Evolutionary conservation across 2,797 vertebrate species (phyloP), one percentile per base, ranked within the genome.

Genomic region (Rhodeus uyekii): DNA sequence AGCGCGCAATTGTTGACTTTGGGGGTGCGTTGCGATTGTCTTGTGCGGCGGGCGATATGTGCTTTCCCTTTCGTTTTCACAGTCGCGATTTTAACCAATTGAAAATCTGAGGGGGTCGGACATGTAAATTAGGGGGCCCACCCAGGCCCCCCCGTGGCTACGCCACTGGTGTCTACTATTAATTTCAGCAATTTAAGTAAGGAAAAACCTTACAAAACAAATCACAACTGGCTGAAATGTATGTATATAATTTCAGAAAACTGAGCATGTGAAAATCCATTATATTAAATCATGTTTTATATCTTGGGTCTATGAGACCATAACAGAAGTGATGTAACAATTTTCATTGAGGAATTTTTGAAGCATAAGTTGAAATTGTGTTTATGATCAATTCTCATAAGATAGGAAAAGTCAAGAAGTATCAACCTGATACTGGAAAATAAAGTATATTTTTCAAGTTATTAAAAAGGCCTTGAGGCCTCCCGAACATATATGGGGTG

Each of bases 371-470:
- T 24, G 32, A 73, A 74, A 38, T 38, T 55, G 19, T 64, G 38
- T 46, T 76, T 13, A 76, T 64, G 22, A 48, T 61, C 19, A 64
- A 63, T 76, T 63, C 39, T 76, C 55, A 46, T 19, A 64, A 34
- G 58, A 46, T n/a, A 46, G 58, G 19, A 76, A 27, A 76, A 61
- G 53, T 27, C 53, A 32, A 16, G n/a, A 34, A 36, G 10, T 36
- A 50, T 53, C 53, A 12, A 13, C 18, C 39, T 6, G 39, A 34
- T 76, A 4, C 58, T 44, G 16, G 4, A 50, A 78, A 36, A 67
- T 78, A 10, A 36, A 67, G 63, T 22, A 29, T 50, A 36, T 48
- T 50, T 67, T 50, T 78, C 29, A 67, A 24, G 29, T 34, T 12
- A 13, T 39, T 55, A 55, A 78, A 67, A 13, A 16, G n/a, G 34